Percentiles rank a stretch among this genome's conserved stretches.
These are phyloP conservation scores for Nebria salina DNA, from an alignment of 2,888 invertebrate species.

Conservation along the genomic window DNA sequence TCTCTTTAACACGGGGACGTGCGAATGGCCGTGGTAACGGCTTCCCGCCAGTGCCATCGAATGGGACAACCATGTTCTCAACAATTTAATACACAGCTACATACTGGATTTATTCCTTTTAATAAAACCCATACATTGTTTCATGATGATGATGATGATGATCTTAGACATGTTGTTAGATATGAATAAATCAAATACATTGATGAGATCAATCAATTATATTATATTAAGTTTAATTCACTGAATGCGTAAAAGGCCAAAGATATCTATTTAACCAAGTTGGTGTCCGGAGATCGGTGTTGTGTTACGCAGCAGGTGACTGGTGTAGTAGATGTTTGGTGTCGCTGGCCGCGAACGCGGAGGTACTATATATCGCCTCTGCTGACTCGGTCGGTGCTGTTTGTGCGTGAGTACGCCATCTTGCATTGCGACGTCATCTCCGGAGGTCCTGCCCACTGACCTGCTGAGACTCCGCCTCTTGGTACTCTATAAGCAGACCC, in stretches of 20 bases:
- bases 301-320: constrained; percentile 16
- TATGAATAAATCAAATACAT: no score
- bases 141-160: no score
- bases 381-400: constrained; percentile 11
- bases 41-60: constrained; percentile 36
- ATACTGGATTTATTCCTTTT: neutral
- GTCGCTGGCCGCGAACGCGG: neutral
- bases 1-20: constrained; percentile 56
- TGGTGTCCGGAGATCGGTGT: neutral
- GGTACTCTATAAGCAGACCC: constrained; percentile 61
- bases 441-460: constrained; percentile 66
- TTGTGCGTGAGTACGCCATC: constrained; percentile 62
- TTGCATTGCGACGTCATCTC: constrained; percentile 66
- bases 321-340: constrained; percentile 24
- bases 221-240: neutral
- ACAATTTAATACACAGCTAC: neutral
- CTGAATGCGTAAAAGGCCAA: neutral
- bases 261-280: neutral
- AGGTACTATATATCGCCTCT: no score
- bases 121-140: no score
- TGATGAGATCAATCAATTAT: neutral
- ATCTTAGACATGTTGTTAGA: no score
- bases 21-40: constrained; percentile 53
- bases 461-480: constrained; percentile 65
- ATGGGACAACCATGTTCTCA: neutral